A percentile compares a stretch with the other conserved stretches of the same genome.
Evolutionary conservation across 92 coral and sea anemone genomes (phyloP).

Genomic region (Pocillopora grandis): DNA sequence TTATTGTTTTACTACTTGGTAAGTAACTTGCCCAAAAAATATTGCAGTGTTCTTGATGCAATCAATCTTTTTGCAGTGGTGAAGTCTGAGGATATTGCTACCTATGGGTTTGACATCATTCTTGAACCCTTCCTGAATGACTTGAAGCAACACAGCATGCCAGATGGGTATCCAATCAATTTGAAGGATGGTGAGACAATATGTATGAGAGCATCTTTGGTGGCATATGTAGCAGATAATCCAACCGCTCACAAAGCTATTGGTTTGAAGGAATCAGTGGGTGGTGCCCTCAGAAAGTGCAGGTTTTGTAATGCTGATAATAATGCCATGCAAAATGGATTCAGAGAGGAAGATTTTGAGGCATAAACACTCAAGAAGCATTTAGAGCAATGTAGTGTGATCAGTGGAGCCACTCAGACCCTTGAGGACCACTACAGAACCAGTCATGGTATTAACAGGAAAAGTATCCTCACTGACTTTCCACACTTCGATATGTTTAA

Average conservation of each 20-base stretch:
- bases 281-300: slow-evolving; percentile 45
- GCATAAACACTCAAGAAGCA: slow-evolving; percentile 39
- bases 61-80: slow-evolving; percentile 42
- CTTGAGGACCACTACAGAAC: slow-evolving; percentile 49
- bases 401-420: slow-evolving; percentile 14
- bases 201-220: not conserved
- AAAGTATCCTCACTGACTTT: slow-evolving; percentile 50
- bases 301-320: slow-evolving; percentile 51
- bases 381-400: slow-evolving; percentile 29
- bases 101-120: slow-evolving; percentile 49
- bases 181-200: not conserved
- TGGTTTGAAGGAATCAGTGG: slow-evolving; percentile 57
- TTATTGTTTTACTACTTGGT: slow-evolving; percentile 51
- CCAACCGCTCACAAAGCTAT: slow-evolving; percentile 46
- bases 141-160: slow-evolving; percentile 18
- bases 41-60: slow-evolving; percentile 38
- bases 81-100: slow-evolving; percentile 16
- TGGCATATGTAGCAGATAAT: slow-evolving; percentile 46
- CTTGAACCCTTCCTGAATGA: slow-evolving; percentile 47
- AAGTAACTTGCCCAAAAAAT: slow-evolving; percentile 38
- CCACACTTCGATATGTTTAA: slow-evolving; percentile 61
- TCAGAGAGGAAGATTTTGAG: slow-evolving; percentile 55
- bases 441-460: slow-evolving; percentile 60
- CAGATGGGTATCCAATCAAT: slow-evolving; percentile 21
- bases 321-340: slow-evolving; percentile 38